phyloP scores from a whole-genome alignment of 2,888 invertebrate species.

The Lasioglossum pauxillum region DNA sequence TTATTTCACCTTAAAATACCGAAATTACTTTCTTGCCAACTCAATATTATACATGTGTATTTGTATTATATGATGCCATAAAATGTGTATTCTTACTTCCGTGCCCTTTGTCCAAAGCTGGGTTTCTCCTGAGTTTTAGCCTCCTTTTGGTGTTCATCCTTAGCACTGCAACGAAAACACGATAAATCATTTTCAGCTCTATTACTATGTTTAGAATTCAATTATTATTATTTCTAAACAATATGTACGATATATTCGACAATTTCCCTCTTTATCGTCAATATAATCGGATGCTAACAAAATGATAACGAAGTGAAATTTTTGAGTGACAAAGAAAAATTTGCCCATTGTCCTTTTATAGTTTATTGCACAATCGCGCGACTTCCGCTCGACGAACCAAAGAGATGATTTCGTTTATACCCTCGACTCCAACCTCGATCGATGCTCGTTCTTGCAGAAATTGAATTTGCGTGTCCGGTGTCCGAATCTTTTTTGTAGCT shows the following conservation, averaged over 20 bases:
- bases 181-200: not conserved
- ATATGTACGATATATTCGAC: not conserved
- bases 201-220: not conserved
- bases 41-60: too few species aligned
- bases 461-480: too few species aligned
- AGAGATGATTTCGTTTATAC: not conserved
- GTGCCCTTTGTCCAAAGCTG: slow-evolving; percentile 92
- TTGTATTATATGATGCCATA: not conserved
- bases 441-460: too few species aligned
- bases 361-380: not conserved
- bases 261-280: not conserved
- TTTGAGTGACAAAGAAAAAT: not conserved
- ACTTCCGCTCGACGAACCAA: not conserved
- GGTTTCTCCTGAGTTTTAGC: slow-evolving; percentile 91
- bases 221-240: not conserved
- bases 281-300: not conserved
- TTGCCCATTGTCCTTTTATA: not conserved
- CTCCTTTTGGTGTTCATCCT: slow-evolving; percentile 89
- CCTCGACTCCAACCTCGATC: too few species aligned
- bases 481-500: too few species aligned
- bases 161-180: slow-evolving; percentile 70
- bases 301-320: not conserved
- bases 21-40: too few species aligned
- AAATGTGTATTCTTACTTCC: slow-evolving; percentile 89
- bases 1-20: too few species aligned